These are phyloP conservation scores for Globia sparganii DNA, from an alignment of 2,888 invertebrate species.

Conservation along the genomic window DNA sequence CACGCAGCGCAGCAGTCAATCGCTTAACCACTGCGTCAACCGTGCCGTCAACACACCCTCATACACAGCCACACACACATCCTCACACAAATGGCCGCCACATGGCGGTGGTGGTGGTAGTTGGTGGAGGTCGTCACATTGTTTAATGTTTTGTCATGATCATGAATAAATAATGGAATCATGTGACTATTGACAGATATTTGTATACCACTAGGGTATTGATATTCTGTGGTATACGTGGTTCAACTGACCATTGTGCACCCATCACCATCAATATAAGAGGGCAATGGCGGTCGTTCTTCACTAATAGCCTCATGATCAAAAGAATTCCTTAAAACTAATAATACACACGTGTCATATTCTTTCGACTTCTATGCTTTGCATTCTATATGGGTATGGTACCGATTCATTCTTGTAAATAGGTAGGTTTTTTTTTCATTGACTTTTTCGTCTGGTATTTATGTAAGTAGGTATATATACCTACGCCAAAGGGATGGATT, in stretches of 20 bases:
- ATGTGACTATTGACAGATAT: slow-evolving; percentile 48
- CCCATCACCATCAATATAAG: slow-evolving; percentile 18
- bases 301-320: slow-evolving; percentile 25
- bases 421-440: background rate
- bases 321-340: slow-evolving; percentile 40
- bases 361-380: background rate
- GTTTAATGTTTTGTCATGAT: slow-evolving; percentile 16
- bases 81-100: no score
- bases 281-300: slow-evolving; percentile 28
- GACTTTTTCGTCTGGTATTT: background rate
- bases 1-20: no score
- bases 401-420: background rate
- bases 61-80: no score
- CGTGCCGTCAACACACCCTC: background rate
- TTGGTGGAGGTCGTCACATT: no score
- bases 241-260: slow-evolving; percentile 34
- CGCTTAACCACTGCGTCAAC: no score
- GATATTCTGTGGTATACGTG: no score
- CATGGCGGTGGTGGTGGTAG: no score
- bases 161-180: slow-evolving; percentile 27
- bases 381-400: no score
- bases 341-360: slow-evolving; percentile 10
- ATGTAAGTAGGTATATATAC: no score
- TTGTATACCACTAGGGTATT: no score
- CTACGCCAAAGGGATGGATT: no score